phyloP scores from a whole-genome alignment of 2,113 vertebrate species.

The Seriola quinqueradiata region DNA sequence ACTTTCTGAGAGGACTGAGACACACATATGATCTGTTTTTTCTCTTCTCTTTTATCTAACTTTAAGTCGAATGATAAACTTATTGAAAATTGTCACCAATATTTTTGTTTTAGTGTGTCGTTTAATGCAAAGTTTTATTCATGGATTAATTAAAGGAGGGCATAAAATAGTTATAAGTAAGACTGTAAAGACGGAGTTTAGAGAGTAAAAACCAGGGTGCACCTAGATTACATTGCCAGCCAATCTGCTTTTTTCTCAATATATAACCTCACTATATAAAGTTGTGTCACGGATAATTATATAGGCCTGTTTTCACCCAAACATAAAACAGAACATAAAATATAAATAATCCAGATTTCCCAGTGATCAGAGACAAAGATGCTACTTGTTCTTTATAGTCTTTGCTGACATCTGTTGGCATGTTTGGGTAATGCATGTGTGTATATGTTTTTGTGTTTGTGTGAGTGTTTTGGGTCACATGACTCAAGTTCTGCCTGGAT shows the following conservation, averaged over 20 bases:
- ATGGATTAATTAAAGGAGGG: neutral
- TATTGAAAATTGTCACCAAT: neutral
- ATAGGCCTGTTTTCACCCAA: neutral
- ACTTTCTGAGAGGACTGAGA: neutral
- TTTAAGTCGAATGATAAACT: neutral
- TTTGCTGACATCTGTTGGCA: conserved; percentile 78
- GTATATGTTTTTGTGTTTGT: neutral
- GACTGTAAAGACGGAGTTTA: neutral
- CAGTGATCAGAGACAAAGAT: neutral
- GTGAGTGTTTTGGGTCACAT: conserved; percentile 55
- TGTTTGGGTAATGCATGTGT: neutral
- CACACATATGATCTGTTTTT: neutral
- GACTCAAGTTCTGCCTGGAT: conserved; percentile 74
- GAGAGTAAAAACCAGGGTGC: neutral
- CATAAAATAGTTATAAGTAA: neutral
- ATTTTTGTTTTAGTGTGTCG: neutral
- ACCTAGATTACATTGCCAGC: too few relatives aligned
- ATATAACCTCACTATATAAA: neutral
- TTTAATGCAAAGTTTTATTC: neutral
- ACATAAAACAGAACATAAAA: neutral
- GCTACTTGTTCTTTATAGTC: conserved; percentile 15
- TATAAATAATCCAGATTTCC: neutral
- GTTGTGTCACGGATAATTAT: neutral
- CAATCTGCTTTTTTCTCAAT: neutral
- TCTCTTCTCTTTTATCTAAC: neutral